Evolutionary conservation across 2,888 invertebrate species (phyloP), one percentile per base, ranked within the genome.

Genomic region (Cloeon dipterum): DNA sequence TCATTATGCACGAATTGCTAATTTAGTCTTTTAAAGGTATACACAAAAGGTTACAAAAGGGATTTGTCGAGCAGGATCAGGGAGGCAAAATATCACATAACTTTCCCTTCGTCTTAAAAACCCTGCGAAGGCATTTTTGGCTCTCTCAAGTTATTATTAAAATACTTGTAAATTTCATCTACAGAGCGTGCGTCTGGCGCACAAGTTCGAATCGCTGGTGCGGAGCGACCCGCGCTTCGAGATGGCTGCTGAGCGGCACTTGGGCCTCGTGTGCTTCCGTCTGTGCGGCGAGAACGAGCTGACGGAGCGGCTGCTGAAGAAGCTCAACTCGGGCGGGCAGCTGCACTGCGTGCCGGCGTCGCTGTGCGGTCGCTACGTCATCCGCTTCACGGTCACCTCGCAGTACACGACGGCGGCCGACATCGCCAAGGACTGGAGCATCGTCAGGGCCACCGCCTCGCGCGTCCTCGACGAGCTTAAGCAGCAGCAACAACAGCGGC

Each of bases 341-440:
- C 67, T 94, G 5, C 93, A 96, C 55, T 88, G 91, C 44, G 93
- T 96, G 0, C 94, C 94, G 0, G 89, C 93, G 0, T 78, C 83
- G 39, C 67, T 94, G 40, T 89, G 91, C 51, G 81, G 77, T 1
- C 62, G 59, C 52, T 83, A 83, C 53, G 86, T 93, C 35, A 89
- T 93, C 42, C 60, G 88, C 38, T 96, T 94, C 55, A 89, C 93
- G 0, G 76, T 96, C 23, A 93, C 94, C 1, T 93, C 93, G 1
- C 74, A 75, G 35, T 70, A 74, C 32, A 52, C 68, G 3, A 66
- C 62, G 1, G 53, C 56, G 8, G 55, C 54, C 7, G 68, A 69
- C 49, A 63, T 69, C 34, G 52, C 56, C 46, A 73, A 74, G 45
- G 93, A 93, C 52, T 94, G 93, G 91, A 45, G 43, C 26, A 49